phyloP scores from a whole-genome alignment of 1,140 invertebrate species.

The Leptopilina clavipes region DNA sequence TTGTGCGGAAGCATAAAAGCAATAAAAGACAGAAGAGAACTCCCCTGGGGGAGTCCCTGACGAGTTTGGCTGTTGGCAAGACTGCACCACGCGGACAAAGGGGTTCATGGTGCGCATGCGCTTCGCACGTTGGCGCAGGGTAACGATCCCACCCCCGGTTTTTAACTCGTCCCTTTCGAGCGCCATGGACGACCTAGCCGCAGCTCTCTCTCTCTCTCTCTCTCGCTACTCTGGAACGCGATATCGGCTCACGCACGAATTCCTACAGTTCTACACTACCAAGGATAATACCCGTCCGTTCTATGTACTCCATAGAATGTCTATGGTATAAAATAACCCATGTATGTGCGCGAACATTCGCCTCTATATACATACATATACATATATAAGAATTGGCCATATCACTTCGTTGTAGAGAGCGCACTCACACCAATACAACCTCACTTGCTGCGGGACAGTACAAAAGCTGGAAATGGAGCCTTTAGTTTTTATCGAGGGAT shows the following conservation, averaged over 20 bases:
- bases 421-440: constrained; percentile 51
- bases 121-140: constrained; percentile 58
- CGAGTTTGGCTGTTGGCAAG: constrained; percentile 47
- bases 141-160: constrained; percentile 72
- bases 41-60: constrained; percentile 57
- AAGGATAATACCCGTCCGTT: constrained; percentile 33
- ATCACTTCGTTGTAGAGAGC: constrained; percentile 46
- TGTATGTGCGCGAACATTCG: constrained; percentile 34
- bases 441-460: constrained; percentile 53
- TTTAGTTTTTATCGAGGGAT: constrained; percentile 71
- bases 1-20: constrained; percentile 55
- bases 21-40: constrained; percentile 66
- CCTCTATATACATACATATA: background rate
- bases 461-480: constrained; percentile 70
- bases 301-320: constrained; percentile 32
- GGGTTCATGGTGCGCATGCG: constrained; percentile 68
- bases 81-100: constrained; percentile 67
- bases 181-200: background rate
- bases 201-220: background rate
- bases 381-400: constrained; percentile 44
- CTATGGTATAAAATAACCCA: background rate
- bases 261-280: background rate
- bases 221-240: constrained; percentile 36
- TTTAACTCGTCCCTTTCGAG: constrained; percentile 56
- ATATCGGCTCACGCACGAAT: constrained; percentile 51